Percentiles rank a stretch among this genome's conserved stretches.
These are phyloP conservation scores for Aricia artaxerxes DNA, from an alignment of 2,888 invertebrate genomes.

Conservation along the genomic window DNA sequence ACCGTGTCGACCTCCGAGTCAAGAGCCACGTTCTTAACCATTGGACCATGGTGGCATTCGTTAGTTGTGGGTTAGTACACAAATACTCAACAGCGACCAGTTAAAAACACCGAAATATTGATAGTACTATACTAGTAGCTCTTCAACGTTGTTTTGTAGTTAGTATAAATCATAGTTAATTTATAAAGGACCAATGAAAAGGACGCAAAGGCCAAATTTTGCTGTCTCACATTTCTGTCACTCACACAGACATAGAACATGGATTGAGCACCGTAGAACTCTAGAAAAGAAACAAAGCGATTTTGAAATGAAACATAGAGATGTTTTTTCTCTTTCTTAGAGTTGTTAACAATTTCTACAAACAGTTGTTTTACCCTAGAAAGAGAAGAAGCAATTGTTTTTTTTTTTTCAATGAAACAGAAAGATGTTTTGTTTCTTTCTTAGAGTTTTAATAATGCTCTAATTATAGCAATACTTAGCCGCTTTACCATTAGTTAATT, in stretches of 20 bases:
- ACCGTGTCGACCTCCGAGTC: too few relatives aligned
- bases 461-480: neutral
- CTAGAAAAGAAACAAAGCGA: neutral
- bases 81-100: too few relatives aligned
- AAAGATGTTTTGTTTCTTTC: neutral
- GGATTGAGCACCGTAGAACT: neutral
- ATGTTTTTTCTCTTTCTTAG: neutral
- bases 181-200: slow-evolving; percentile 14
- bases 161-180: slow-evolving; percentile 2
- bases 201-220: neutral
- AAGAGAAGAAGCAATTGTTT: neutral
- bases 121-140: neutral
- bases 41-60: too few relatives aligned
- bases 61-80: too few relatives aligned
- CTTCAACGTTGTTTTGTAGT: neutral
- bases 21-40: too few relatives aligned
- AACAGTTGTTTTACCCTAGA: neutral
- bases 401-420: neutral
- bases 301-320: neutral
- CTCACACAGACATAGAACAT: neutral
- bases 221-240: neutral
- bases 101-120: neutral
- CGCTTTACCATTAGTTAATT: neutral
- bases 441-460: neutral
- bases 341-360: neutral